A percentile compares a stretch with the other conserved stretches of the same genome.
phyloP scores from a whole-genome alignment of 2,113 vertebrate species.

The Laticauda colubrina region DNA sequence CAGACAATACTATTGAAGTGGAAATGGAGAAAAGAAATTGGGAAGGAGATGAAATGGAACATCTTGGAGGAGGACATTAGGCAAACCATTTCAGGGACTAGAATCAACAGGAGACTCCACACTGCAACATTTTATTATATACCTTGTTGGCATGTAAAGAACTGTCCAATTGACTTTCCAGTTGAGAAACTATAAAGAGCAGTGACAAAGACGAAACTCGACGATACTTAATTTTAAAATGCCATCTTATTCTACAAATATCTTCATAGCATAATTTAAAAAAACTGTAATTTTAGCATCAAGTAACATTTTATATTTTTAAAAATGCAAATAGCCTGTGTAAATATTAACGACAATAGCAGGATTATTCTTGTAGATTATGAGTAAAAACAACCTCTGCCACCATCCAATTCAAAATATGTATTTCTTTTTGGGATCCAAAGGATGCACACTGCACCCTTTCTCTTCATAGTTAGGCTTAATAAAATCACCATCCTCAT shows the following conservation, averaged over 20 bases:
- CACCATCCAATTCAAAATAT: not conserved
- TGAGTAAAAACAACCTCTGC: not conserved
- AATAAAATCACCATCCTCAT: not conserved
- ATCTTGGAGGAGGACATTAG: not conserved
- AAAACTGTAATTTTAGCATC: not conserved
- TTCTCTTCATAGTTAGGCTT: not conserved
- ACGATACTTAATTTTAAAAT: not conserved
- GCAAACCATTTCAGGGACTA: not conserved
- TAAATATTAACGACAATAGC: not conserved
- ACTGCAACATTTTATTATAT: not conserved
- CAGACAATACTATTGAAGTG: not conserved
- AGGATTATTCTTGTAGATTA: not conserved
- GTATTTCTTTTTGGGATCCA: not conserved
- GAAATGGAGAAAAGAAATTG: not conserved
- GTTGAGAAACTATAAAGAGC: not conserved
- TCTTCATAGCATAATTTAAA: not conserved
- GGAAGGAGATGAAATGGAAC: not conserved
- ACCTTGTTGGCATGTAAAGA: not conserved
- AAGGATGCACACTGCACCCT: fast-evolving
- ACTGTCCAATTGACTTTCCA: not conserved
- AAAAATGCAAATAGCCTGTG: not conserved
- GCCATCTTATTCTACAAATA: not conserved
- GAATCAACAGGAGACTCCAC: not conserved
- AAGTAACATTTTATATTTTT: not conserved
- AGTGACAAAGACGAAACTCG: not conserved